Percentiles rank a stretch among this genome's conserved stretches.
phyloP scores from a whole-genome alignment of 2,888 invertebrate species.

The Diaperis boleti region DNA sequence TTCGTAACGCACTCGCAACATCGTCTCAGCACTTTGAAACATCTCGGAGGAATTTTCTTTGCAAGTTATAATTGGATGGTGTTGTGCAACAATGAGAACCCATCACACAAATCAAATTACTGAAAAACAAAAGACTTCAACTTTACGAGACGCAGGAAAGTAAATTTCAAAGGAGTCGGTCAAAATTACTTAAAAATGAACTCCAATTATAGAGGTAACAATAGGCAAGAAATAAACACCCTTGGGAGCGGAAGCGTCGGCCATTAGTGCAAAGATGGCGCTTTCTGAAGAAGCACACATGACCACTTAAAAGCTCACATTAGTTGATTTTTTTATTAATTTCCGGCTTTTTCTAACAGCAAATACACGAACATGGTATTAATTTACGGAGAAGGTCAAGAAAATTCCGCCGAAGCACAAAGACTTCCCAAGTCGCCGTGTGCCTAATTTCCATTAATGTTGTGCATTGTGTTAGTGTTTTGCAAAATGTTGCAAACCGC shows the following conservation, averaged over 20 bases:
- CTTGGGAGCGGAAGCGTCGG: slow-evolving; percentile 7
- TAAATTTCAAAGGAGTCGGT: background rate
- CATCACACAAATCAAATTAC: slow-evolving; percentile 29
- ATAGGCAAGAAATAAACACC: slow-evolving; percentile 9
- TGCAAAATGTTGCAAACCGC: too few species aligned
- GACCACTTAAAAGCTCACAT: too few species aligned
- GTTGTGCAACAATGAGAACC: slow-evolving; percentile 23
- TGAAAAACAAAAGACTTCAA: slow-evolving; percentile 20
- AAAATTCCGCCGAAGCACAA: too few species aligned
- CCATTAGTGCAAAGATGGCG: slow-evolving; percentile 15
- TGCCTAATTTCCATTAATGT: too few species aligned
- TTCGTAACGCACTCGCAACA: slow-evolving; percentile 11
- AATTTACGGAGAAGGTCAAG: too few species aligned
- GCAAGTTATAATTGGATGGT: slow-evolving; percentile 30
- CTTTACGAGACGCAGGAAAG: slow-evolving; percentile 8
- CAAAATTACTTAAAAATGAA: background rate
- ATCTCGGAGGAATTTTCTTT: slow-evolving; percentile 26
- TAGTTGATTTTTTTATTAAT: too few species aligned
- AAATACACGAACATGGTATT: too few species aligned
- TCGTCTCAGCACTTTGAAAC: slow-evolving; percentile 18
- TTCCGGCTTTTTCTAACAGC: too few species aligned
- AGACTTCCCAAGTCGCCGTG: too few species aligned
- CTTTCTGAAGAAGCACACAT: too few species aligned
- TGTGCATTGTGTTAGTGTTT: too few species aligned
- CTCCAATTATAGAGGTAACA: slow-evolving; percentile 1